phyloP scores from a whole-genome alignment of 2,888 invertebrate genomes.

The Oscheius sp. region DNA sequence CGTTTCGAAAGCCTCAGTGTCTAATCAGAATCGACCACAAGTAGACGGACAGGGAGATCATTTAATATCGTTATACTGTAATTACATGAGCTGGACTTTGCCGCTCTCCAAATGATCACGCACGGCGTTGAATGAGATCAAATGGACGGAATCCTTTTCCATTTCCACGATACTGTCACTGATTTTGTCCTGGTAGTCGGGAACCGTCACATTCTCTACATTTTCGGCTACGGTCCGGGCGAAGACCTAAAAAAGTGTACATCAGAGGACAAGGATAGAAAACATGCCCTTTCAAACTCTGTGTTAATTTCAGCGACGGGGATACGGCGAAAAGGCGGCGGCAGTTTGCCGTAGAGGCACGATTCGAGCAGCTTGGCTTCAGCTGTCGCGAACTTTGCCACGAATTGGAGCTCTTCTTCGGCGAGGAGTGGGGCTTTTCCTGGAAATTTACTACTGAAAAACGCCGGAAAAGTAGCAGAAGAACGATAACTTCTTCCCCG shows the following conservation, averaged over 20 bases:
- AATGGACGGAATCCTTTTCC: conserved; percentile 54
- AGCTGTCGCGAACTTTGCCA: conserved; percentile 45
- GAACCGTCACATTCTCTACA: conserved; percentile 51
- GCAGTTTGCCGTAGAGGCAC: conserved; percentile 38
- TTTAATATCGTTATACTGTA: too few species aligned
- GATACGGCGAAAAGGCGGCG: conserved; percentile 50
- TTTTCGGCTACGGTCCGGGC: conserved; percentile 55
- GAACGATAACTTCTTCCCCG: too few species aligned
- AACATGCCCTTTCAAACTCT: conserved; percentile 28
- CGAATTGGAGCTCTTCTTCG: conserved; percentile 51
- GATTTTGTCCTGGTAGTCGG: conserved; percentile 57
- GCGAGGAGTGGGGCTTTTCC: conserved; percentile 42
- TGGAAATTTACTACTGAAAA: neutral
- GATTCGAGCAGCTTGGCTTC: conserved; percentile 44
- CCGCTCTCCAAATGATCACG: conserved; percentile 54
- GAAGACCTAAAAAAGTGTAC: conserved; percentile 48
- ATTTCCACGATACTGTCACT: conserved; percentile 53
- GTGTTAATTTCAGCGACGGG: conserved; percentile 43
- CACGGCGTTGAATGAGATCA: conserved; percentile 61
- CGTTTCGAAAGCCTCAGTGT: too few species aligned
- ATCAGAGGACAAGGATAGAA: neutral
- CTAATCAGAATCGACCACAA: too few species aligned
- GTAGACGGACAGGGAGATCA: too few species aligned
- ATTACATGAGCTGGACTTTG: conserved; percentile 24
- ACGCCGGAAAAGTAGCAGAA: too few species aligned